Evolutionary conservation across 2,888 invertebrate species (phyloP), one percentile per base, ranked within the genome.

Genomic region (Campoplex capitator): DNA sequence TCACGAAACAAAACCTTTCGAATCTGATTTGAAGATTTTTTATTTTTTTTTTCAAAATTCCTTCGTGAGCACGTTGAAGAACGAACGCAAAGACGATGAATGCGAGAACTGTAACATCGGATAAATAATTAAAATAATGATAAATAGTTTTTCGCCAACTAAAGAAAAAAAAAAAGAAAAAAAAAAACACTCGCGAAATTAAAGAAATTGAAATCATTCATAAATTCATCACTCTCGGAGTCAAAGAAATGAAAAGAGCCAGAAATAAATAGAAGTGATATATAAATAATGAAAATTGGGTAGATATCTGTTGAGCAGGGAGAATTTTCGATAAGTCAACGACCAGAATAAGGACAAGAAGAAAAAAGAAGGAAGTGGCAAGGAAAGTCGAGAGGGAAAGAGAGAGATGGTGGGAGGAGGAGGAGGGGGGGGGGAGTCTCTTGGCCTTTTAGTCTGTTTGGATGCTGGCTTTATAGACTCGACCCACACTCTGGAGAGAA

Each of bases 271-370:
- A 32, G 28, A 16, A 48, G 28, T 35, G 13, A 23, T 54, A 56
- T 67, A 67, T 67, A 67, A 79, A 73, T 79, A 79, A 73, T 65
- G 67, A 70, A 68, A 56, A 32, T 42, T n/a, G 58, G 38, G 45
- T 13, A 38, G 45, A 80, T 62, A 6, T 68, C 42, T 45, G 68
- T 51, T 54, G 77, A 68, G 42, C 11, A 28, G 42, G n/a, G 18
- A 42, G 56, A 54, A 56, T 79, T 45, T 54, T 79, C 75, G 70
- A 75, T 80, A 58, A 80, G 83, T 83, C 71, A 87, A 84, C 70
- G 78, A 82, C 70, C 77, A 23, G 54, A 62, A 58, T 35, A 35
- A 67, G 48, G 28, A 75, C 6, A 23, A 65, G 23, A 8, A 11
- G 16, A 28, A 35, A n/a, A 32, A 54, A 65, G 51, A 51, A 54